phyloP scores from a whole-genome alignment of 2,113 vertebrate species.

The Micronisus gabar region DNA sequence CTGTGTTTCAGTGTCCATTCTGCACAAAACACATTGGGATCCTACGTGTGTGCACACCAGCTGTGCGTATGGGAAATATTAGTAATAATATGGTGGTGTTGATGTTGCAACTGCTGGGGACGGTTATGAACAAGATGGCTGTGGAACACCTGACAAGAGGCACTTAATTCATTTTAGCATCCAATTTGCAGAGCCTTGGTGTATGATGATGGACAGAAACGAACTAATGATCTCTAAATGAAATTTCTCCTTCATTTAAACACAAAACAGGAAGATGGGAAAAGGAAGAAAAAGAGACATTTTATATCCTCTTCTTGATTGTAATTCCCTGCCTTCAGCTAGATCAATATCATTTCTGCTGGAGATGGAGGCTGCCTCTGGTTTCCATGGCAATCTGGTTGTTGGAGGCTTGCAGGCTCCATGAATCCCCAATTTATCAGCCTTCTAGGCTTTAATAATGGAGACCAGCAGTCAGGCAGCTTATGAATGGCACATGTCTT shows the following conservation, averaged over 20 bases:
- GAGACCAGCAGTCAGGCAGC: constrained; percentile 60
- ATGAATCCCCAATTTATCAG: constrained; percentile 75
- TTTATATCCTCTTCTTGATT: constrained; percentile 40
- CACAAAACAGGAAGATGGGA: neutral
- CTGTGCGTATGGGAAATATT: neutral
- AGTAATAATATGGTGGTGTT: neutral
- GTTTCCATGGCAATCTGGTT: constrained; percentile 78
- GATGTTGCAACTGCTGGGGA: neutral
- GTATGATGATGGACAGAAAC: neutral
- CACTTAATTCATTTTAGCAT: constrained; percentile 37
- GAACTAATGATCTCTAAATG: constrained; percentile 40
- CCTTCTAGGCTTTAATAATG: constrained; percentile 71
- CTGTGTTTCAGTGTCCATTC: neutral
- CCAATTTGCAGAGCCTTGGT: neutral
- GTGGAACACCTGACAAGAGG: neutral
- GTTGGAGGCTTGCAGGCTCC: constrained; percentile 65
- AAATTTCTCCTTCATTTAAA: constrained; percentile 46
- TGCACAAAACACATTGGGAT: neutral
- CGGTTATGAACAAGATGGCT: constrained; percentile 5
- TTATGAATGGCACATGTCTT: constrained; percentile 69
- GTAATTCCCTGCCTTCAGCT: constrained; percentile 54
- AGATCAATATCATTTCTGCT: constrained; percentile 65
- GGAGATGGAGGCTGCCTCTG: constrained; percentile 62
- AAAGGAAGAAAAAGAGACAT: neutral
- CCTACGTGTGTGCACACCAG: neutral